These are phyloP conservation scores for Hemicentrotus pulcherrimus DNA, from an alignment of 35 echinoderm and acorn worm species.

Conservation along the genomic window DNA sequence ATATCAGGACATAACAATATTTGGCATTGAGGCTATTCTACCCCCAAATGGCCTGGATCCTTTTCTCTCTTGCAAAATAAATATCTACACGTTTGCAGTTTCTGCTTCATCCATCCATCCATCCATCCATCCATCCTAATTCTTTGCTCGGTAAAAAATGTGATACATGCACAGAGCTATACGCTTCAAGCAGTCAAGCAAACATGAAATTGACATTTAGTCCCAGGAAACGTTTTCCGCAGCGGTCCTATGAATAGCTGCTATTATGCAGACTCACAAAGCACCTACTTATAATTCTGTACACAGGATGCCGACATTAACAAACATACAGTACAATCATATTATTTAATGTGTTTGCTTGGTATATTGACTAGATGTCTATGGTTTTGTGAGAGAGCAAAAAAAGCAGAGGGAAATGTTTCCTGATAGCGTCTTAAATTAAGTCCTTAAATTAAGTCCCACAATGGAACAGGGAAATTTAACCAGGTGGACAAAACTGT, in stretches of 20 bases:
- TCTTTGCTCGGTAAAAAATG: background rate
- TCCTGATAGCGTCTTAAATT: background rate
- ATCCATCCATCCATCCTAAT: background rate
- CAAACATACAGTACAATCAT: background rate
- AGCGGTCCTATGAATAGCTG: background rate
- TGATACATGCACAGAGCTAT: background rate
- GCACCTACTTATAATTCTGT: constrained; percentile 5
- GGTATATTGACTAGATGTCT: background rate
- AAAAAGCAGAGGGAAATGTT: background rate
- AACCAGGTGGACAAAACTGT: too few relatives aligned
- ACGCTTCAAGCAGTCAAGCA: background rate
- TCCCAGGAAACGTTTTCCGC: background rate
- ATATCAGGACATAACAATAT: background rate
- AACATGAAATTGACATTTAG: constrained; percentile 13
- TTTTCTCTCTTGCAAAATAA: background rate
- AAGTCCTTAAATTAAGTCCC: too few relatives aligned
- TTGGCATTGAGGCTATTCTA: constrained; percentile 11
- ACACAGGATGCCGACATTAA: background rate
- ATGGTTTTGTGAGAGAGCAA: background rate
- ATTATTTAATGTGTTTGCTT: background rate
- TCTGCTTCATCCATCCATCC: background rate
- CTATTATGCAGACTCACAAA: background rate
- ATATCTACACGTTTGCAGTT: constrained; percentile 3
- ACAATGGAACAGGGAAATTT: too few relatives aligned
- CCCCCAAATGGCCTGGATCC: background rate